A percentile compares a stretch with the other conserved stretches of the same genome.
Evolutionary conservation across 2,888 invertebrate genomes (phyloP).

Genomic region (Parasteatoda lunata): DNA sequence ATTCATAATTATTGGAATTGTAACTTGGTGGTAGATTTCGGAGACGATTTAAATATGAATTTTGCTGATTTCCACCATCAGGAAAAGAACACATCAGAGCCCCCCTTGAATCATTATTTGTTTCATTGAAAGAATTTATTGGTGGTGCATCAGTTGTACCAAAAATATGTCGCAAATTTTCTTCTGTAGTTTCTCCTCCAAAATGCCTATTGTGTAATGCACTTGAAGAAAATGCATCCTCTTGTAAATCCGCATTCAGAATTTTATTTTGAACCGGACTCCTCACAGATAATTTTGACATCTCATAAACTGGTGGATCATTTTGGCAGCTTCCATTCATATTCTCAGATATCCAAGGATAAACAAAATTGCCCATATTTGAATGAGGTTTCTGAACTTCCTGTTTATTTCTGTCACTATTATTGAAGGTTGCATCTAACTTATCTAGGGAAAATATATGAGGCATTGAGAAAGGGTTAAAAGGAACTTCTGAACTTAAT

Average conservation of each 20-base stretch:
- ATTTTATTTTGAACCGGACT: slow-evolving; percentile 22
- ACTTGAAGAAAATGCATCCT: slow-evolving; percentile 15
- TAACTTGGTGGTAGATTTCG: slow-evolving; percentile 25
- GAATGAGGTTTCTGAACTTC: slow-evolving; percentile 26
- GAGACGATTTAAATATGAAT: slow-evolving; percentile 48
- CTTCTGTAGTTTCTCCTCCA: slow-evolving; percentile 23
- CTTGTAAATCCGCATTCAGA: slow-evolving; percentile 27
- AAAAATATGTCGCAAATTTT: slow-evolving; percentile 12
- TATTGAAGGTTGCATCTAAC: slow-evolving; percentile 40
- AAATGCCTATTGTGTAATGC: slow-evolving; percentile 24
- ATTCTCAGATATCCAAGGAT: slow-evolving; percentile 33
- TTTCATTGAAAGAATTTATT: slow-evolving; percentile 25
- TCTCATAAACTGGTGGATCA: slow-evolving; percentile 38
- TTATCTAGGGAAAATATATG: slow-evolving; percentile 34
- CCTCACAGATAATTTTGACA: slow-evolving; percentile 33
- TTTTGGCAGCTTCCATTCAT: slow-evolving; percentile 17
- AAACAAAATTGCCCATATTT: slow-evolving; percentile 12
- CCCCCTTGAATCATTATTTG: slow-evolving; percentile 34
- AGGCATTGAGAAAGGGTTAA: slow-evolving; percentile 40
- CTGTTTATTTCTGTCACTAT: slow-evolving; percentile 29
- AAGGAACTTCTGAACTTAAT: slow-evolving; percentile 26
- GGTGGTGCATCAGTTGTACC: slow-evolving; percentile 13
- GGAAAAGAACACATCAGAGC: slow-evolving; percentile 15
- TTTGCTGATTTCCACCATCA: slow-evolving; percentile 28
- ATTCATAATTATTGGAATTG: slow-evolving; percentile 25